A percentile compares a stretch with the other conserved stretches of the same genome.
Conservation (phyloP, 2,113 vertebrate genomes). For the Pampusana beccarii region DNA sequence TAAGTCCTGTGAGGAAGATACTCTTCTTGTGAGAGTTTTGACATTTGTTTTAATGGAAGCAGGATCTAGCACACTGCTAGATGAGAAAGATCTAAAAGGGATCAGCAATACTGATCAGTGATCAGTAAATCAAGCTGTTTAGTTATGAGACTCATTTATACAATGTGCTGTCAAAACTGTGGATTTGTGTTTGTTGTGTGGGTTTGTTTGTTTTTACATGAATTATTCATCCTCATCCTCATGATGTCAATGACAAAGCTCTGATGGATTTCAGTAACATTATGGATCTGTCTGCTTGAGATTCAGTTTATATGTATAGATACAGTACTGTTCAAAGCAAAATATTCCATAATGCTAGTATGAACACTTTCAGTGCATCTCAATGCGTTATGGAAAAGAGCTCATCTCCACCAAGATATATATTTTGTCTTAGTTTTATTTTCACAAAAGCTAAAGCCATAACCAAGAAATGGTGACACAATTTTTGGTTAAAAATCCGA, state of each 20-base stretch:
- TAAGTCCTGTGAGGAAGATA: neutral
- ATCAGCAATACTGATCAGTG: neutral
- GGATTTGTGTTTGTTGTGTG: neutral
- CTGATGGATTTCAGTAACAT: neutral
- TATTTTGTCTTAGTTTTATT: slow-evolving; percentile 5
- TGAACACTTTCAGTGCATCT: neutral
- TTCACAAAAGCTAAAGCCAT: neutral
- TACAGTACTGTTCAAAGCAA: neutral
- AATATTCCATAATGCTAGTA: neutral
- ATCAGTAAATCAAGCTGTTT: neutral
- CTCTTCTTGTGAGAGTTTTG: neutral
- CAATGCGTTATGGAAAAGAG: neutral
- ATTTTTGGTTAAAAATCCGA: neutral
- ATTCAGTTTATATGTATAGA: neutral
- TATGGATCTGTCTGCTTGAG: neutral
- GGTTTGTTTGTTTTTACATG: too few species aligned
- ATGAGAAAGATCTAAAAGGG: neutral
- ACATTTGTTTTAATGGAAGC: neutral
- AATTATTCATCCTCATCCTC: neutral
- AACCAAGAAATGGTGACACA: neutral
- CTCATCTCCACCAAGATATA: neutral
- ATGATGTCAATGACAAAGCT: neutral
- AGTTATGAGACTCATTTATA: neutral
- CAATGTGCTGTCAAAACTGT: neutral
- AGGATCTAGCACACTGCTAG: neutral